A percentile compares a stretch with the other conserved stretches of the same genome.
These are phyloP conservation scores for Alloscopus bannaensis DNA, from an alignment of 2,888 invertebrate genomes.

Conservation along the genomic window DNA sequence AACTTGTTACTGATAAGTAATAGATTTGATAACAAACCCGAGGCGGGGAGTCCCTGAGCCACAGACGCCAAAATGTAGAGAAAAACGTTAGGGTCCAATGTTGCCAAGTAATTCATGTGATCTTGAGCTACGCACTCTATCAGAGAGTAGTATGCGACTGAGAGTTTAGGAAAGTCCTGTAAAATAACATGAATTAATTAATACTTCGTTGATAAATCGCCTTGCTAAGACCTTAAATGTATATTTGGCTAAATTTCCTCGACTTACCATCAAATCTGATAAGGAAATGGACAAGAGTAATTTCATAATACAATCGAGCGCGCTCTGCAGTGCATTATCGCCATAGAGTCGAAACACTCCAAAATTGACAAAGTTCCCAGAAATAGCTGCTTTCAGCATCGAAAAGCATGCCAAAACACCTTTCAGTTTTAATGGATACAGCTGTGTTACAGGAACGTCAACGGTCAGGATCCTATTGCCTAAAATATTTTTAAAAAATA, in stretches of 20 bases:
- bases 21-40: conserved; percentile 85
- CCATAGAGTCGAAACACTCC: conserved; percentile 98
- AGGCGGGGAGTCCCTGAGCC: conserved; percentile 95
- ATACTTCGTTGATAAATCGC: conserved; percentile 47
- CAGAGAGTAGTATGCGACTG: conserved; percentile 96
- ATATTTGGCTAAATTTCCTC: neutral
- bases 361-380: conserved; percentile 98
- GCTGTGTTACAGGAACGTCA: conserved; percentile 94
- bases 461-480: conserved; percentile 92
- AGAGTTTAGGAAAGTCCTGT: conserved; percentile 97
- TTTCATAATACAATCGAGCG: conserved; percentile 95
- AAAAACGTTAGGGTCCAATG: conserved; percentile 95
- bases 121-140: conserved; percentile 97
- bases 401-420: conserved; percentile 97
- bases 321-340: conserved; percentile 97
- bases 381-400: conserved; percentile 95
- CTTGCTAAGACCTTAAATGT: neutral
- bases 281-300: conserved; percentile 95
- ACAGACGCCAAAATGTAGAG: conserved; percentile 97
- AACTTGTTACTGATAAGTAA: neutral
- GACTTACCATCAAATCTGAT: conserved; percentile 91
- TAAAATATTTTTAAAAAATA: conserved; percentile 75
- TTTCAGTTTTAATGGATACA: conserved; percentile 95
- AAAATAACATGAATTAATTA: conserved; percentile 70
- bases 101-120: conserved; percentile 96